Evolutionary conservation across 2,888 invertebrate genomes (phyloP).

Genomic region (Hylaea fasciaria): DNA sequence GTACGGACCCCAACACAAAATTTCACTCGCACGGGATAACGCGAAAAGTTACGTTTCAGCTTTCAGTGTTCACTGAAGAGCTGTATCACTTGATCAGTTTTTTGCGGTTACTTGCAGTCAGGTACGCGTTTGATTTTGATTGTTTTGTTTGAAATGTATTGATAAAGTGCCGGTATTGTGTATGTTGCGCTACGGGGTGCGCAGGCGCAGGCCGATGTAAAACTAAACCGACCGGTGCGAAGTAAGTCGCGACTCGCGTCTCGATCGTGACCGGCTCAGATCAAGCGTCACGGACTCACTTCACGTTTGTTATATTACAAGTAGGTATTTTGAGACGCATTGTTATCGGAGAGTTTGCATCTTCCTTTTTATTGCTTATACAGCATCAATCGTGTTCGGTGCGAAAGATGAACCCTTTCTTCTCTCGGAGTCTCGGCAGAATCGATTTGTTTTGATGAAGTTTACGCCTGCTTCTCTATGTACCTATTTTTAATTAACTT

Average conservation of each 20-base stretch:
- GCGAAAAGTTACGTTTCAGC: constrained; percentile 10
- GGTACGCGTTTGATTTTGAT: constrained; percentile 26
- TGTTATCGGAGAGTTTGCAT: constrained; percentile 45
- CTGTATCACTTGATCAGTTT: constrained; percentile 10
- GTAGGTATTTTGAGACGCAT: constrained; percentile 40
- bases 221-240: constrained; percentile 82
- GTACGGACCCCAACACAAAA: constrained; percentile 59
- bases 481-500: too few relatives aligned
- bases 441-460: too few relatives aligned
- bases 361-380: constrained; percentile 43
- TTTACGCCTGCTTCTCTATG: too few relatives aligned
- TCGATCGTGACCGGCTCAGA: constrained; percentile 61
- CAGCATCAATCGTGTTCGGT: constrained; percentile 28
- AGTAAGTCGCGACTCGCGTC: constrained; percentile 54
- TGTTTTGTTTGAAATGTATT: constrained; percentile 58
- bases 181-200: constrained; percentile 52
- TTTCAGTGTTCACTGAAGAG: constrained; percentile 1
- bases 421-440: background rate
- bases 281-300: constrained; percentile 48
- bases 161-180: constrained; percentile 58
- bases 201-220: constrained; percentile 73
- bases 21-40: constrained; percentile 54
- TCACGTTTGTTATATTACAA: constrained; percentile 35
- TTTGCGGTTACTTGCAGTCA: constrained; percentile 13
- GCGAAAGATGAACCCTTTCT: constrained; percentile 12